Evolutionary conservation across 2,888 invertebrate genomes (phyloP).

Genomic region (Lycia hirtaria): DNA sequence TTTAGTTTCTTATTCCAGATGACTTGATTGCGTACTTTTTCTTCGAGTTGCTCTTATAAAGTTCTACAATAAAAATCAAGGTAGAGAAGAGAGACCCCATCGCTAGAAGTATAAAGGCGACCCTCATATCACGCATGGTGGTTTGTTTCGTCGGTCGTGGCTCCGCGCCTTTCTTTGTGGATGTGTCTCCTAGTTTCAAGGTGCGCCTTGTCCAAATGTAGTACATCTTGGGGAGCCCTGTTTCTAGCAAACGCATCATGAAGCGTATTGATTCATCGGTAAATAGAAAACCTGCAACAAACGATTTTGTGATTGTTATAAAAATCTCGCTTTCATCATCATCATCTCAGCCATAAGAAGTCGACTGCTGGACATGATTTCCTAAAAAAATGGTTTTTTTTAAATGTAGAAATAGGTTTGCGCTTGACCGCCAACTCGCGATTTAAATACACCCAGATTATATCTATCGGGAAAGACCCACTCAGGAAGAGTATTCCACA

Average conservation of each 20-base stretch:
- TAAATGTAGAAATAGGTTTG: no score
- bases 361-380: no score
- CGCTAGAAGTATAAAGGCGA: slow-evolving; percentile 50
- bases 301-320: background rate
- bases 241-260: slow-evolving; percentile 53
- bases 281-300: slow-evolving; percentile 59
- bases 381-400: no score
- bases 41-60: slow-evolving; percentile 35
- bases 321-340: no score
- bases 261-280: slow-evolving; percentile 45
- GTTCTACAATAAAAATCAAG: slow-evolving; percentile 49
- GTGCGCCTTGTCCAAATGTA: slow-evolving; percentile 57
- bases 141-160: slow-evolving; percentile 47
- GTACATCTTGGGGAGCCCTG: slow-evolving; percentile 58
- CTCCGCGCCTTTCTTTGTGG: slow-evolving; percentile 29
- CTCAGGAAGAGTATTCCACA: no score
- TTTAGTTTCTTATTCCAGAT: background rate
- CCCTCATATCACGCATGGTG: slow-evolving; percentile 44
- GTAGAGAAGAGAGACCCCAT: slow-evolving; percentile 50
- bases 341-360: no score
- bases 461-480: no score
- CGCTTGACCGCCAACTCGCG: no score
- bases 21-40: slow-evolving; percentile 6
- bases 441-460: no score
- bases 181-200: slow-evolving; percentile 38